phyloP scores from a whole-genome alignment of 2,797 vertebrate species.

The Myiotriccus ornatus region DNA sequence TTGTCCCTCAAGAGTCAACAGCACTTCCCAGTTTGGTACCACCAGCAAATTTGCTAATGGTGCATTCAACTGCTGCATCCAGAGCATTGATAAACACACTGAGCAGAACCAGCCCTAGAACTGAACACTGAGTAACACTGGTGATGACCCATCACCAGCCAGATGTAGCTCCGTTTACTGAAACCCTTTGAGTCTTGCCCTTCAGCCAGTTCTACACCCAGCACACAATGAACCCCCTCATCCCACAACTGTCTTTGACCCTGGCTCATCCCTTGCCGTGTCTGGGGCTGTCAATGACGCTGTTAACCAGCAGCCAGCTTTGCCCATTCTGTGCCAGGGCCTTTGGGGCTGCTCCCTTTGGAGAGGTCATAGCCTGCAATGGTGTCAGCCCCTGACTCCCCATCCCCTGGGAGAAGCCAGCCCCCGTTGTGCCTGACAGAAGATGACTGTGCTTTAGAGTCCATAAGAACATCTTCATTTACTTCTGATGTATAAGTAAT shows the following conservation, averaged over 20 bases:
- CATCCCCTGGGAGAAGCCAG: neutral
- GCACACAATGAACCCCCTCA: neutral
- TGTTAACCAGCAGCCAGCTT: neutral
- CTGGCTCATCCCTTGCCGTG: neutral
- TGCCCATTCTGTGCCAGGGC: neutral
- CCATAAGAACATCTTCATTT: neutral
- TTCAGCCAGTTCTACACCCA: neutral
- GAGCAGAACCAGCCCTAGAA: neutral
- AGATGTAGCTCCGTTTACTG: neutral
- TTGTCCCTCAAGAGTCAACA: neutral
- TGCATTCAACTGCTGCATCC: neutral
- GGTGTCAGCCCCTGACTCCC: neutral
- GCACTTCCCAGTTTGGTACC: neutral
- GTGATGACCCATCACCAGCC: neutral
- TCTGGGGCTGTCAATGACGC: no score
- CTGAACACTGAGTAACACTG: neutral
- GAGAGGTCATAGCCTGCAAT: fast-evolving
- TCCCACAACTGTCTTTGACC: neutral
- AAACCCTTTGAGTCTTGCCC: neutral
- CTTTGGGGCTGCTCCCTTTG: fast-evolving
- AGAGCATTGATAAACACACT: neutral
- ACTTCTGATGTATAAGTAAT: neutral
- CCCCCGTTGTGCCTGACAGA: neutral
- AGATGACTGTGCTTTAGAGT: neutral
- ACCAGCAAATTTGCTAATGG: neutral